These are phyloP conservation scores for Lepidurus apus DNA, from an alignment of 1,140 invertebrate species.

Conservation along the genomic window DNA sequence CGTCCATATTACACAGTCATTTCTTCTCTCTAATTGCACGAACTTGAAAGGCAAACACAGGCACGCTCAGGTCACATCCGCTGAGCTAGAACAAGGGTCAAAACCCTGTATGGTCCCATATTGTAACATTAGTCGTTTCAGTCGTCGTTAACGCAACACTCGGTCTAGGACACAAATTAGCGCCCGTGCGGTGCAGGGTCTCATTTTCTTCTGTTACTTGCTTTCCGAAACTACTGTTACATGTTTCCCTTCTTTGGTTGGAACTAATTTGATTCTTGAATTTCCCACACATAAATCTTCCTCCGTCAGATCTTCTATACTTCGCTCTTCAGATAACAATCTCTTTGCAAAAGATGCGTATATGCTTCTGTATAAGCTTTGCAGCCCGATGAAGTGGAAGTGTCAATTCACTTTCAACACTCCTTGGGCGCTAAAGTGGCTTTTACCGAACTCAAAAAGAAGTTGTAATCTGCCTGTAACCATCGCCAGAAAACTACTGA, in stretches of 20 bases:
- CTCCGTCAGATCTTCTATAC: too few species aligned
- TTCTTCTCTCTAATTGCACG: slow-evolving; percentile 2
- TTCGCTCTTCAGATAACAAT: too few species aligned
- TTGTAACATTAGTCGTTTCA: not conserved
- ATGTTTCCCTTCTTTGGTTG: not conserved
- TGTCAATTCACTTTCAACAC: slow-evolving; percentile 11
- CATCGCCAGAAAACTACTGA: not conserved
- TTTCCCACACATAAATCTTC: slow-evolving; percentile 11
- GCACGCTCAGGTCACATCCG: not conserved
- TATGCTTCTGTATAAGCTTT: not conserved
- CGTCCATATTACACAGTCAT: slow-evolving; percentile 15
- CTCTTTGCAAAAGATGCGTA: not conserved
- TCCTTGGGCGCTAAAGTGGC: not conserved
- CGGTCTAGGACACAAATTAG: not conserved
- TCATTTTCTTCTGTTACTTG: not conserved
- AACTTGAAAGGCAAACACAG: not conserved
- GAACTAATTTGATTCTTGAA: not conserved
- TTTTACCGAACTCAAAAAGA: not conserved
- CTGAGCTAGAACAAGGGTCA: not conserved
- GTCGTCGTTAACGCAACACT: not conserved
- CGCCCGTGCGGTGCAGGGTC: not conserved
- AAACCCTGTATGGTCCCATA: not conserved
- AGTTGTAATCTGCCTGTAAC: not conserved
- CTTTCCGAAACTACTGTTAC: not conserved
- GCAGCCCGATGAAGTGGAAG: not conserved